Percentiles rank a stretch among this genome's conserved stretches.
phyloP scores from a whole-genome alignment of 2,113 vertebrate genomes.

The Motacilla tschutschensis region DNA sequence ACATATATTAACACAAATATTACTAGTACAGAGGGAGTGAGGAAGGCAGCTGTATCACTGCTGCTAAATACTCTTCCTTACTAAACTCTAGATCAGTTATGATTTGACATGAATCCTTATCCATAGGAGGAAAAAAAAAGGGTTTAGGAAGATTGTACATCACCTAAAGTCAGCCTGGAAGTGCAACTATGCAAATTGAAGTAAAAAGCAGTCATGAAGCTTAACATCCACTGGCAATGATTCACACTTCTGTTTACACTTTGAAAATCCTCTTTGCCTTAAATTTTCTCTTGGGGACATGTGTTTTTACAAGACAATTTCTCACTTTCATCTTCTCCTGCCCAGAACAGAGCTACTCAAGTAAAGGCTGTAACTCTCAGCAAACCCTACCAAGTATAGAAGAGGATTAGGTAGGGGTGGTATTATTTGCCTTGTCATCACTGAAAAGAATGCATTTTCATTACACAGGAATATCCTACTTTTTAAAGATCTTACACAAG shows the following conservation, averaged over 20 bases:
- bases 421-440: background rate
- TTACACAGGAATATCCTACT: background rate
- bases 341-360: background rate
- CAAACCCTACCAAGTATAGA: background rate
- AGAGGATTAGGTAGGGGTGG: background rate
- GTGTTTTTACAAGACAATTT: background rate
- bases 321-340: background rate
- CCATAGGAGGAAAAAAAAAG: background rate
- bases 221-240: background rate
- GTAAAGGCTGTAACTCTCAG: background rate
- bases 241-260: slow-evolving; percentile 16
- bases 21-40: background rate
- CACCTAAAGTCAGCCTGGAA: background rate
- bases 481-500: background rate
- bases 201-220: background rate
- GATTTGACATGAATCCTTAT: background rate
- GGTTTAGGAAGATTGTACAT: background rate
- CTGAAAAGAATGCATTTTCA: background rate
- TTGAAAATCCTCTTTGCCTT: slow-evolving; percentile 7
- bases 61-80: background rate
- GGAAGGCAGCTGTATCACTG: background rate
- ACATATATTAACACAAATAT: background rate
- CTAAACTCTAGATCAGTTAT: background rate
- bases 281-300: background rate
- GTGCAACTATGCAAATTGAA: background rate